Evolutionary conservation across 2,797 vertebrate genomes (phyloP).

Genomic region (Taeniopygia guttata): DNA sequence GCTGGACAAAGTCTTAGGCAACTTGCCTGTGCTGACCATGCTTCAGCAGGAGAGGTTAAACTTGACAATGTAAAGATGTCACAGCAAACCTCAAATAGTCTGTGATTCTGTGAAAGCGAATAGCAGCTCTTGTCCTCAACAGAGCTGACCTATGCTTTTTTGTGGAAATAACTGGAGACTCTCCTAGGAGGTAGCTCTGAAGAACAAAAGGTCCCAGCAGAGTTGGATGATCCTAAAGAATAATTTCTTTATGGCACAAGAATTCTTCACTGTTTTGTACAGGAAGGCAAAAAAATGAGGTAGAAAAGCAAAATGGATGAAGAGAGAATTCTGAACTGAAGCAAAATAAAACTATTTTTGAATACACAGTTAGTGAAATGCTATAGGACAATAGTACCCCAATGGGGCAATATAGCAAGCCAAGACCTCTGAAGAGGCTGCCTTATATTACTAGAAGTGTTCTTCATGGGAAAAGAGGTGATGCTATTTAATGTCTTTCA

Average conservation of each 20-base stretch:
- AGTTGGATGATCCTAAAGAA: background rate
- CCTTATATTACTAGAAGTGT: background rate
- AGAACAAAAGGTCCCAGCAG: background rate
- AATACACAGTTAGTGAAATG: background rate
- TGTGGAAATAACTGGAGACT: background rate
- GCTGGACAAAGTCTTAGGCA: background rate
- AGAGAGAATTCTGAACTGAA: background rate
- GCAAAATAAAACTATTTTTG: background rate
- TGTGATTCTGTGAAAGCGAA: background rate
- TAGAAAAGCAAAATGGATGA: background rate
- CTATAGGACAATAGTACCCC: background rate
- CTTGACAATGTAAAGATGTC: background rate
- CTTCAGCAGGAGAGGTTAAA: background rate
- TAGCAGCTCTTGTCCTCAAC: background rate
- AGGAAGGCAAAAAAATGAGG: background rate
- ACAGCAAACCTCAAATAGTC: background rate
- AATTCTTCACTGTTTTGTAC: background rate
- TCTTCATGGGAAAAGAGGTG: background rate
- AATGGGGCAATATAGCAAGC: background rate
- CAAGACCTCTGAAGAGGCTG: background rate
- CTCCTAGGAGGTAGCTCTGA: background rate
- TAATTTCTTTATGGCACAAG: background rate
- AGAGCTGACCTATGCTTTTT: background rate
- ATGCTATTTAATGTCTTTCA: background rate
- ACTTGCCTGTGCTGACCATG: accelerated